Percentiles rank a stretch among this genome's conserved stretches.
phyloP scores from a whole-genome alignment of 2,888 invertebrate species.

The Luperina nickerlii region DNA sequence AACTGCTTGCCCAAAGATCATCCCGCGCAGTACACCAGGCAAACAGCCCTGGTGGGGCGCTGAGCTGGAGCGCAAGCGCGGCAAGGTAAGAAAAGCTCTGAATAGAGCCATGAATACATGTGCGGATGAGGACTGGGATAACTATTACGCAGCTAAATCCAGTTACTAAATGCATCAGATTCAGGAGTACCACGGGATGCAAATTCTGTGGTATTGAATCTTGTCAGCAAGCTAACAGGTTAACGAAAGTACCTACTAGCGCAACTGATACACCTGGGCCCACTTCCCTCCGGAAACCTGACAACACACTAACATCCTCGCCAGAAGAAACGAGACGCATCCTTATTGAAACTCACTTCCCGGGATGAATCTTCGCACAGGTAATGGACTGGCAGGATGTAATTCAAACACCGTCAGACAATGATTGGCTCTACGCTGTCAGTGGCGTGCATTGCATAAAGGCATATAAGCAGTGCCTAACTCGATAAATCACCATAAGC shows the following conservation, averaged over 20 bases:
- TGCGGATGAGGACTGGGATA: not conserved
- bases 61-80: not conserved
- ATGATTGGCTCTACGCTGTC: not conserved
- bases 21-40: too few relatives aligned
- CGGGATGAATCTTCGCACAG: not conserved
- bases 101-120: not conserved
- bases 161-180: not conserved
- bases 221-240: not conserved
- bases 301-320: not conserved
- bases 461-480: too few relatives aligned
- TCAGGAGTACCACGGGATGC: not conserved
- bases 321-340: not conserved
- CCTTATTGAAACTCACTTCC: not conserved
- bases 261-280: not conserved
- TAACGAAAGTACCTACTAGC: not conserved
- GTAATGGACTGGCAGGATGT: not conserved
- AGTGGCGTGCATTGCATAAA: too few relatives aligned
- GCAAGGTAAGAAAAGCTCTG: not conserved
- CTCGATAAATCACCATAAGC: too few relatives aligned
- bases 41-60: not conserved
- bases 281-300: not conserved
- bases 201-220: too few relatives aligned
- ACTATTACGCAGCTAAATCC: not conserved
- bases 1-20: too few relatives aligned
- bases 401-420: not conserved